These are phyloP conservation scores for Acromyrmex charruanus DNA, from an alignment of 1,140 invertebrate genomes.

Conservation along the genomic window DNA sequence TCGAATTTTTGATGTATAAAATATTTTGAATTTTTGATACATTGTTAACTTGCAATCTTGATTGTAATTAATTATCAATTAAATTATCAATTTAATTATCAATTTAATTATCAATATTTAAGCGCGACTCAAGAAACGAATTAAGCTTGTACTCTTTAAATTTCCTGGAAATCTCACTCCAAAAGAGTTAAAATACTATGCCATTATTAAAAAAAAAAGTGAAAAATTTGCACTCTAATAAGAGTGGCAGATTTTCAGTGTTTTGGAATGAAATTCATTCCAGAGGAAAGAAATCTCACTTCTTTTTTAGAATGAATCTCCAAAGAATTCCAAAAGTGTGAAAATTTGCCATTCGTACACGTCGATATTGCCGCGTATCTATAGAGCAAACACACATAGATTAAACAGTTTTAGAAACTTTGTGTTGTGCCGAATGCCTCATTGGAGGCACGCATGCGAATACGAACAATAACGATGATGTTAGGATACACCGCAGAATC, in stretches of 20 bases:
- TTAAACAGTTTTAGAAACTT: slow-evolving; percentile 52
- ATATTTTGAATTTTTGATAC: not conserved
- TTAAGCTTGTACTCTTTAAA: not conserved
- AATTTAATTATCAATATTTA: not conserved
- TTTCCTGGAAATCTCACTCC: too few species aligned
- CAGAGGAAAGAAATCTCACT: too few species aligned
- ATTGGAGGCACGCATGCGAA: slow-evolving; percentile 24
- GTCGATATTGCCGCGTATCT: slow-evolving; percentile 25
- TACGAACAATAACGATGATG: slow-evolving; percentile 13
- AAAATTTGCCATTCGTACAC: slow-evolving; percentile 51
- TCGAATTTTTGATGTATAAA: not conserved
- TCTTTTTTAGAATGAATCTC: too few species aligned
- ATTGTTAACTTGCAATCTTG: not conserved
- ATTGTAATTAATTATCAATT: too few species aligned
- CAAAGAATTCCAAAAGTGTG: too few species aligned
- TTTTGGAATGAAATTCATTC: too few species aligned
- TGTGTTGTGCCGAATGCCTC: slow-evolving; percentile 35
- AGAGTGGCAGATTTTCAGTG: too few species aligned
- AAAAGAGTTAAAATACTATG: too few species aligned
- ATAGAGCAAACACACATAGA: not conserved
- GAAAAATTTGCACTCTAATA: too few species aligned
- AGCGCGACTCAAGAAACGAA: not conserved
- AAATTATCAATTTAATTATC: too few species aligned
- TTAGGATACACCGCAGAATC: slow-evolving; percentile 11
- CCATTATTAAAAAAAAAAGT: too few species aligned